Evolutionary conservation across 2,113 vertebrate species (phyloP).

Genomic region (Sinosuthora webbiana): DNA sequence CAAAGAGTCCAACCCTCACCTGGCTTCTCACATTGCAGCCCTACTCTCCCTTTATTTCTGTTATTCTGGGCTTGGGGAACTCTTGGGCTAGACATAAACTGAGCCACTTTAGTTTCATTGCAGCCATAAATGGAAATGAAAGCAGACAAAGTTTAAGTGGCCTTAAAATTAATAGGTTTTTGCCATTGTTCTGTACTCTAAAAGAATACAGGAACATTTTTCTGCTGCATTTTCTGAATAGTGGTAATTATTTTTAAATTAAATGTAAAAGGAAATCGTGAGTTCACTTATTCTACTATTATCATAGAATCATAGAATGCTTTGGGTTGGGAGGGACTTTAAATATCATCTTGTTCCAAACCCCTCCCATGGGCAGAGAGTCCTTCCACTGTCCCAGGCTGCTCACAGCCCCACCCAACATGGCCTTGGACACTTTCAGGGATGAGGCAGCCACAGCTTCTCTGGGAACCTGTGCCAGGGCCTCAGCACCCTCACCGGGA

Average conservation of each 20-base stretch:
- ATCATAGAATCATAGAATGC: background rate
- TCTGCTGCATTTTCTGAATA: background rate
- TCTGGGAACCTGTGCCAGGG: background rate
- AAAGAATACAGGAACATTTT: background rate
- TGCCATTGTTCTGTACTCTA: background rate
- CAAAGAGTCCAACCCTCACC: accelerated
- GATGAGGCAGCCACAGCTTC: background rate
- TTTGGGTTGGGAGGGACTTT: background rate
- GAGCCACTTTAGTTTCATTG: background rate
- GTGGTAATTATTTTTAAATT: background rate
- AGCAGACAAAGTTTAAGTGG: background rate
- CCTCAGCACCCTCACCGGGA: background rate
- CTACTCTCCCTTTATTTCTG: background rate
- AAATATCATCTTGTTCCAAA: accelerated
- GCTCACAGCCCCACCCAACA: background rate
- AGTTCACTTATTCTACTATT: background rate
- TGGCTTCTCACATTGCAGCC: background rate
- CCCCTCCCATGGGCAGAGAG: background rate
- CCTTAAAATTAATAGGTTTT: background rate
- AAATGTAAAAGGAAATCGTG: background rate
- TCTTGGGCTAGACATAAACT: background rate
- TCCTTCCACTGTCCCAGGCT: background rate
- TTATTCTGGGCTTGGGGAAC: background rate
- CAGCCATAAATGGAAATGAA: background rate
- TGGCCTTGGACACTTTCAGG: background rate